Conservation (phyloP, 2,888 invertebrate species). For the Girardia tigrina region DNA sequence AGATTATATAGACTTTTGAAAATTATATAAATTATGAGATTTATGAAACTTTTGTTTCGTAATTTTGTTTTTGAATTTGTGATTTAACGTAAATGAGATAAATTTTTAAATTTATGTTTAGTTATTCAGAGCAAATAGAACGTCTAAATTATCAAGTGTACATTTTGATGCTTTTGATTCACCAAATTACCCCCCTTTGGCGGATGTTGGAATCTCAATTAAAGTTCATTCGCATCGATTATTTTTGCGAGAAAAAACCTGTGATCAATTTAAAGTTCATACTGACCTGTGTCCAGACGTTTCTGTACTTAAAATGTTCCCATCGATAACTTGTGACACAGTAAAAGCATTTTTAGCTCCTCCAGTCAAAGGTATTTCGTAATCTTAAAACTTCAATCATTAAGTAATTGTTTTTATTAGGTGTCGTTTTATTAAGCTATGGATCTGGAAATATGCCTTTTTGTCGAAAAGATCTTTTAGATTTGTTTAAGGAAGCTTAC, state of each 20-base stretch:
- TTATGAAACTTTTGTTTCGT: neutral
- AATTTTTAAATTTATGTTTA: neutral
- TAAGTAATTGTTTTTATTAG: conserved; percentile 26
- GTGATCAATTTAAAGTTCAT: conserved; percentile 61
- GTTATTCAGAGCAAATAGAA: conserved; percentile 74
- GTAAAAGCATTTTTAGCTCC: conserved; percentile 46
- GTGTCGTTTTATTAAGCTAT: conserved; percentile 77
- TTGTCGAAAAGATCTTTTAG: conserved; percentile 65
- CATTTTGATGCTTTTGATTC: conserved; percentile 64
- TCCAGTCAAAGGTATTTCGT: conserved; percentile 31
- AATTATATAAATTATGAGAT: neutral
- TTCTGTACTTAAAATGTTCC: conserved; percentile 71
- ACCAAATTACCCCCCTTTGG: conserved; percentile 71
- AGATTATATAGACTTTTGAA: neutral
- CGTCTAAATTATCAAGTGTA: conserved; percentile 59
- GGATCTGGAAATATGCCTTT: conserved; percentile 83
- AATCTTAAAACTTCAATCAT: too few species aligned
- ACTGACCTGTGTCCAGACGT: conserved; percentile 65
- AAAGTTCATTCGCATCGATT: conserved; percentile 58
- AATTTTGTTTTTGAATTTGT: neutral
- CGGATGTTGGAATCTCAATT: conserved; percentile 58
- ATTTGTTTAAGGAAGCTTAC: conserved; percentile 61
- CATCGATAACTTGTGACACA: conserved; percentile 70
- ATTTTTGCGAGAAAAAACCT: conserved; percentile 57
- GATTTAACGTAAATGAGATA: neutral